A percentile compares a stretch with the other conserved stretches of the same genome.
phyloP scores from a whole-genome alignment of 2,888 invertebrate genomes.

The Synergus laeviventris region DNA sequence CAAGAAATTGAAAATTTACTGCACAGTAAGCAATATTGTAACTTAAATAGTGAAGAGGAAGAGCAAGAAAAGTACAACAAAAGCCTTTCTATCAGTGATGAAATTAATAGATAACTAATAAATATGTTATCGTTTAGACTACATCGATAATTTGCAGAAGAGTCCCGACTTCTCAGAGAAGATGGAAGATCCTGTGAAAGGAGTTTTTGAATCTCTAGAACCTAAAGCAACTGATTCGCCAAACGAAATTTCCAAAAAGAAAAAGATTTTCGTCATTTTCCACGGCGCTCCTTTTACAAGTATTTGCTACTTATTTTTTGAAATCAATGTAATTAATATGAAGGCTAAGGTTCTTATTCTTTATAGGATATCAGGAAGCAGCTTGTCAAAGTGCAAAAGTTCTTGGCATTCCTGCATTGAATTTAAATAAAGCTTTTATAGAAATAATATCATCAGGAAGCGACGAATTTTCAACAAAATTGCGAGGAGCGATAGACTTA shows the following conservation, averaged over 20 bases:
- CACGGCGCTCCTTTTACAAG: constrained; percentile 76
- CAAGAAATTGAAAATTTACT: constrained; percentile 51
- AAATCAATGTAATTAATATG: not conserved
- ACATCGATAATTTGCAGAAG: constrained; percentile 60
- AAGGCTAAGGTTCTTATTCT: not conserved
- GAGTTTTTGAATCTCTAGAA: constrained; percentile 58
- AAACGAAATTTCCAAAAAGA: constrained; percentile 52
- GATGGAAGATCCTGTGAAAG: constrained; percentile 67
- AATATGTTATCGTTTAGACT: constrained; percentile 53
- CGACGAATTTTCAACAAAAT: constrained; percentile 51
- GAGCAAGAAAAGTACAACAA: constrained; percentile 43
- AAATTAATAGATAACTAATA: not conserved
- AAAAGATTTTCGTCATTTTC: constrained; percentile 75
- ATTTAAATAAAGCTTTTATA: constrained; percentile 59
- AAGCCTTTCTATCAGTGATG: not conserved
- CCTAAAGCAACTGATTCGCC: constrained; percentile 26
- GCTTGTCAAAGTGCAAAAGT: constrained; percentile 75
- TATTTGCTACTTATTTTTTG: constrained; percentile 51
- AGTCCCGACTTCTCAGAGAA: constrained; percentile 52
- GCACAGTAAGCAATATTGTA: constrained; percentile 48
- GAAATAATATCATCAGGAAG: constrained; percentile 59
- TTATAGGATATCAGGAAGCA: constrained; percentile 76
- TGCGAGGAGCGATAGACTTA: constrained; percentile 61
- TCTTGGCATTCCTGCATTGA: constrained; percentile 61
- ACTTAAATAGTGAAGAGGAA: constrained; percentile 28